phyloP scores from a whole-genome alignment of 2,113 vertebrate genomes.

The Sylvia atricapilla region DNA sequence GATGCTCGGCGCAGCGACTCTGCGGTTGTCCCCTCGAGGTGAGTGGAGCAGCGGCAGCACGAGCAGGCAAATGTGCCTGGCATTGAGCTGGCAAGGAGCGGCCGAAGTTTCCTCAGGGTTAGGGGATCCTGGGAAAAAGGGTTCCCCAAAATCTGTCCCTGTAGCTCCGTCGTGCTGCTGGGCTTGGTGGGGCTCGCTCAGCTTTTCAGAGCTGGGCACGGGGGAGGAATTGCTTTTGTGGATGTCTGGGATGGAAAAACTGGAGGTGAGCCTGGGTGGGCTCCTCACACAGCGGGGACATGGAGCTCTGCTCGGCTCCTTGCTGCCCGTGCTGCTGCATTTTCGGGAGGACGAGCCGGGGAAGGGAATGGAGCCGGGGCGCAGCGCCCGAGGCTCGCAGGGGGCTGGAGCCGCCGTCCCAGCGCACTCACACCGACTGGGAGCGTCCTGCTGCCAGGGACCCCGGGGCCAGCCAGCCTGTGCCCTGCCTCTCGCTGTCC shows the following conservation, averaged over 20 bases:
- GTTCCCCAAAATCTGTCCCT: neutral
- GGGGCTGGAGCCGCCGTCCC: neutral
- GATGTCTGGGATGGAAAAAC: neutral
- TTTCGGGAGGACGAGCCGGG: neutral
- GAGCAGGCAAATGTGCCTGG: neutral
- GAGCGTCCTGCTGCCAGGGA: neutral
- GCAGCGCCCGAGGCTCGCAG: accelerated
- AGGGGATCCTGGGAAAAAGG: neutral
- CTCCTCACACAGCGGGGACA: neutral
- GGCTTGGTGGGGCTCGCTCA: accelerated
- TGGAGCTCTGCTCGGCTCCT: neutral
- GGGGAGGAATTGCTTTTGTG: neutral
- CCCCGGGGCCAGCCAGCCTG: accelerated
- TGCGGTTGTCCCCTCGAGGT: neutral
- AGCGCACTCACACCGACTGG: accelerated
- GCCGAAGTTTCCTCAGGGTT: accelerated
- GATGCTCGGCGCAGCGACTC: neutral
- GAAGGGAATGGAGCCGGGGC: accelerated
- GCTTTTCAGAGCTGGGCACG: neutral
- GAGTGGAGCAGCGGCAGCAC: accelerated
- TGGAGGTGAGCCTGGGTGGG: neutral
- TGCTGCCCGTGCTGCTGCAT: neutral
- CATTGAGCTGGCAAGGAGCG: accelerated
- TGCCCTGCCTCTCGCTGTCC: accelerated
- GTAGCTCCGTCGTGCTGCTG: accelerated